Percentiles rank a stretch among this genome's conserved stretches.
Evolutionary conservation across 2,888 invertebrate species (phyloP).

Genomic region (Dicyrtoma fusca): DNA sequence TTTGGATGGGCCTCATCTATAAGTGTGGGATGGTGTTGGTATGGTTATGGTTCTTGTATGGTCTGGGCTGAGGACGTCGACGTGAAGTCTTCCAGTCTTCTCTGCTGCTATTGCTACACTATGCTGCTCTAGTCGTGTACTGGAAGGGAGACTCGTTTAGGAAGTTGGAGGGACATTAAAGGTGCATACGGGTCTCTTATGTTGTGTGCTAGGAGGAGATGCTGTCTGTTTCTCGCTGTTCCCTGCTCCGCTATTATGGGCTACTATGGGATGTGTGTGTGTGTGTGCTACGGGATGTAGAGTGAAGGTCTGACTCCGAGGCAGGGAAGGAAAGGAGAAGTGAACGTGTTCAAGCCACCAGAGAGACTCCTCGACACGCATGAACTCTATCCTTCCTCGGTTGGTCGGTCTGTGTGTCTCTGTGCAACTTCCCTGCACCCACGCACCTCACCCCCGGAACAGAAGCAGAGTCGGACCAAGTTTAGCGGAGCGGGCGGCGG

Average conservation of each 20-base stretch:
- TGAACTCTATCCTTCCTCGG: constrained; percentile 21
- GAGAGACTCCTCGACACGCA: constrained; percentile 35
- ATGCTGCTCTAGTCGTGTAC: background rate
- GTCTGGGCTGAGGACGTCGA: no score
- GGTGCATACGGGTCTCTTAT: background rate
- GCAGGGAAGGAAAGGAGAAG: constrained; percentile 2
- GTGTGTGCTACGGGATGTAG: background rate
- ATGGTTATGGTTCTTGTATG: no score
- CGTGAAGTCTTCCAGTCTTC: no score
- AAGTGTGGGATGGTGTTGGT: no score
- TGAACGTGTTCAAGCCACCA: constrained; percentile 26
- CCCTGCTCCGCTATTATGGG: background rate
- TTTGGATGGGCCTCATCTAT: no score
- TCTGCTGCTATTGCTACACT: no score
- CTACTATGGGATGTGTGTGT: background rate
- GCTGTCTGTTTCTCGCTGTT: background rate
- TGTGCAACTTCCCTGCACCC: background rate
- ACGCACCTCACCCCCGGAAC: constrained; percentile 1
- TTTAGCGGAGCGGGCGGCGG: background rate
- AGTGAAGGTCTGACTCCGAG: background rate
- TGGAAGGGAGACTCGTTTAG: background rate
- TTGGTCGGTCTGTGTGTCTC: background rate
- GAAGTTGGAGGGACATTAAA: background rate
- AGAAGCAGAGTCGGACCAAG: background rate
- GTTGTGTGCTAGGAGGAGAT: background rate